Base-by-base conservation (phyloP, 2,888 invertebrate genomes). In the Oligia strigilis region DNA sequence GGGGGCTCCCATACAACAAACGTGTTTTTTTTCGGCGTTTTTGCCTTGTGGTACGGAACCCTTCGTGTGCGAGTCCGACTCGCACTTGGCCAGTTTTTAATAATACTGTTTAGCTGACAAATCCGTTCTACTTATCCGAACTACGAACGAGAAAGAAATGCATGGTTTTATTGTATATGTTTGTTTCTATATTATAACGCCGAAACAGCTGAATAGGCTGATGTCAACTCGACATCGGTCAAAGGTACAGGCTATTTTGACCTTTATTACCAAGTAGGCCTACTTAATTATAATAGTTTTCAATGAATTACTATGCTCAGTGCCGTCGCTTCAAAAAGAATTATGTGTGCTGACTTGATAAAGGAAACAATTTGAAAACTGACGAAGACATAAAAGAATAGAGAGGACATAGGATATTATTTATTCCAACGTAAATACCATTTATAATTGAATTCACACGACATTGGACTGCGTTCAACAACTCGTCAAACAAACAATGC, bases 401-500 rank as follows among this genome's bases (percentile, higher is more conserved):
- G 6, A 70, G 14, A 9, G 19, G 23, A 19, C 19, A 49, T 29
- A 29, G 4, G 23, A 23, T 40, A 40, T 40, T 40, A 17, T 72
- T 58, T n/a, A 40, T 58, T 40, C 0, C 2, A n/a, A 40, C 8
- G 3, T 46, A 13, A 67, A 67, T 1, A 14, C 19, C 29, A 60
- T 8, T 29, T 19, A 23, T 14, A 65, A 77, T 66, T 58, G 8
- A 40, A 29, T 52, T 78, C 29, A 70, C 62, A 60, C 55, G 43
- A 43, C n/a, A 52, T 58, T 64, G 43, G 0, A 69, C 43, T 58
- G 17, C 14, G 4, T 66, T 72, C 49, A 82, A 71, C 23, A 36
- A 66, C 75, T 55, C 19, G 29, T 85, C 66, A 62, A 71, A 65
- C 55, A 67, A 81, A 85, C 85, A 80, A 80, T 58, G 65, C 23